These are phyloP conservation scores for Drosophila emarginata DNA, from an alignment of 2,888 invertebrate genomes.

Conservation along the genomic window DNA sequence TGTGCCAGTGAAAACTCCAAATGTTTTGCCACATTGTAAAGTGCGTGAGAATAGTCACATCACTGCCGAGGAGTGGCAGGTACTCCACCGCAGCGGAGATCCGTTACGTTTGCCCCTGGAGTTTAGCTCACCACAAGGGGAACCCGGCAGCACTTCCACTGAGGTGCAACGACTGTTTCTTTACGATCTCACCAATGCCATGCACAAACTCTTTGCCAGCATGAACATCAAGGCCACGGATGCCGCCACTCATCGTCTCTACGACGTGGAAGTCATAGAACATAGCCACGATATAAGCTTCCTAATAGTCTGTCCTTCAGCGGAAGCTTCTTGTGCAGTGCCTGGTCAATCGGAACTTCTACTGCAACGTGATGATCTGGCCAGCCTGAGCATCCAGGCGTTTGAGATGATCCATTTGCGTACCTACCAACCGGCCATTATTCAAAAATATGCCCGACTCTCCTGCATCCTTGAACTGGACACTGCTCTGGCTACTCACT, in stretches of 20 bases:
- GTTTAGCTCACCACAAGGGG: slow-evolving; percentile 65
- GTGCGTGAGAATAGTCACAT: slow-evolving; percentile 97
- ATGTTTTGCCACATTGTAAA: slow-evolving; percentile 96
- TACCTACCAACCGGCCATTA: slow-evolving; percentile 95
- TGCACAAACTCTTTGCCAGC: slow-evolving; percentile 89
- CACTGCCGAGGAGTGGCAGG: slow-evolving; percentile 98
- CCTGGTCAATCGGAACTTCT: slow-evolving; percentile 93
- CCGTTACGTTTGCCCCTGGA: slow-evolving; percentile 71
- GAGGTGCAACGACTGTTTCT: slow-evolving; percentile 92
- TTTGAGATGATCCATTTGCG: slow-evolving; percentile 97
- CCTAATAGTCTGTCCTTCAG: slow-evolving; percentile 94
- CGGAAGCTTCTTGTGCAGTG: slow-evolving; percentile 95
- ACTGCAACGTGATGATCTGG: slow-evolving; percentile 91
- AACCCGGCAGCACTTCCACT: slow-evolving; percentile 82
- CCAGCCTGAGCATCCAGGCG: slow-evolving; percentile 95
- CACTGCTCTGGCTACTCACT: slow-evolving; percentile 94
- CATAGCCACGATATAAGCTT: slow-evolving; percentile 95
- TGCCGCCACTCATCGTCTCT: slow-evolving; percentile 90
- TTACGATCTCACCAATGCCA: slow-evolving; percentile 89
- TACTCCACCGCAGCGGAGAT: slow-evolving; percentile 85
- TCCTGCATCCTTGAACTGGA: slow-evolving; percentile 97
- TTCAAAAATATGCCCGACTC: slow-evolving; percentile 94
- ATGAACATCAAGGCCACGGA: slow-evolving; percentile 90
- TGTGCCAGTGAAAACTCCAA: slow-evolving; percentile 95
- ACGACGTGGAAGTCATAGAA: slow-evolving; percentile 96